Base-by-base conservation (phyloP, 2,888 invertebrate species). In the Diarsia brunnea region DNA sequence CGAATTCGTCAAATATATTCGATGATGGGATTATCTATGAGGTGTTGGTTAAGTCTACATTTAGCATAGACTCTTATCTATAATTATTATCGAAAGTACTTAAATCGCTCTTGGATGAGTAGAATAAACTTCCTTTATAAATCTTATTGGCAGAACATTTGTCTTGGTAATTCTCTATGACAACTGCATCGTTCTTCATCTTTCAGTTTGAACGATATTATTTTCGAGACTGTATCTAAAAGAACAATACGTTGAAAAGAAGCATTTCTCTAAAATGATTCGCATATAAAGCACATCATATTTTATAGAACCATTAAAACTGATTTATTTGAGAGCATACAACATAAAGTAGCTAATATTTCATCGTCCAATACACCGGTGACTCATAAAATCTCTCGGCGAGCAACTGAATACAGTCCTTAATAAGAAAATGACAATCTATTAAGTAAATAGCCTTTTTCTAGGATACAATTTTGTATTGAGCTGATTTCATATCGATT, bases 401-500 rank as follows among this genome's bases (percentile, higher is more conserved):
- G 45, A 61, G 55, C 73, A 38, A 71, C 66, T 81, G 73, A 75
- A 74, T 73, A 78, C 60, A 45, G 73, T 53, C 78, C 72, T 75
- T 87, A 87, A 80, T 69, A 78, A 78, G 69, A 78, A 76, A 85
- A 78, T 75, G 31, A 69, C 70, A 76, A 70, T 68, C 65, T 38
- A 80, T 82, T 78, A 73, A 67, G 51, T 74, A 78, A 82, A 79
- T 80, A 78, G 75, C 45, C 49, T 74, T 79, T 83, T 79, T 82
- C 77, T 71, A 64, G 38, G 51, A 77, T 69, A 66, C 69, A 75
- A 81, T 72, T 69, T 86, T 75, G 63, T 70, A 69, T 74, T 68
- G 79, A 68, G 68, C 60, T 74, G 71, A 76, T 79, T 79, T 72
- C 47, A 64, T 80, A 82, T 81, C 77, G 82, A 84, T 86, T 82